A percentile compares a stretch with the other conserved stretches of the same genome.
phyloP scores from a whole-genome alignment of 1,140 invertebrate genomes.

The Hormaphis cornu region DNA sequence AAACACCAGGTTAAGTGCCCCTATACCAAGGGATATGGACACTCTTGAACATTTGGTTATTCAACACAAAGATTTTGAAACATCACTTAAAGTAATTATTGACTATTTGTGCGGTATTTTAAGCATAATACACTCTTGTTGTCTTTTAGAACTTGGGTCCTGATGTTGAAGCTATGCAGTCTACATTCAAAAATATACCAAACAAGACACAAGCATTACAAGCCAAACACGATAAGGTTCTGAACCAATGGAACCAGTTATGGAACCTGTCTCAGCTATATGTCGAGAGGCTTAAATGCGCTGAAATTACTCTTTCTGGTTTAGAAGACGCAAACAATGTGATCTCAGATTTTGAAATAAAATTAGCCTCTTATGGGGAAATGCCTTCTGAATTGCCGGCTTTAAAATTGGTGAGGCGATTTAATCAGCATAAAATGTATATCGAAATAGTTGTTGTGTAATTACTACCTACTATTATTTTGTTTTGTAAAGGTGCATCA shows the following conservation, averaged over 20 bases:
- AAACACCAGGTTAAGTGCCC: slow-evolving; percentile 65
- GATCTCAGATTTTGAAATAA: slow-evolving; percentile 85
- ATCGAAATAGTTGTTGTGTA: no score
- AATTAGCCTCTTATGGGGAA: slow-evolving; percentile 72
- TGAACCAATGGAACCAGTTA: slow-evolving; percentile 84
- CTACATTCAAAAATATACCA: slow-evolving; percentile 69
- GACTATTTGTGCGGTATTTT: not conserved
- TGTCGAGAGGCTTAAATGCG: slow-evolving; percentile 77
- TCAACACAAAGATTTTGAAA: slow-evolving; percentile 82
- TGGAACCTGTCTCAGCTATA: slow-evolving; percentile 78
- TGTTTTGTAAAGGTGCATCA: slow-evolving; percentile 49
- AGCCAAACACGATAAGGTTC: slow-evolving; percentile 74
- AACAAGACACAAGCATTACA: slow-evolving; percentile 83
- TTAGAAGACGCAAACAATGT: slow-evolving; percentile 80
- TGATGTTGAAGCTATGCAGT: slow-evolving; percentile 72
- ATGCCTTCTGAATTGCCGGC: slow-evolving; percentile 71
- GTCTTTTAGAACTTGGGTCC: slow-evolving; percentile 53
- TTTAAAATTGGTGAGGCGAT: slow-evolving; percentile 51
- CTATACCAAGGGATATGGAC: slow-evolving; percentile 74
- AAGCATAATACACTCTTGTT: not conserved
- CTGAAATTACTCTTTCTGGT: slow-evolving; percentile 79
- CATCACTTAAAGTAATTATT: slow-evolving; percentile 46
- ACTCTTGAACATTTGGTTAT: slow-evolving; percentile 74
- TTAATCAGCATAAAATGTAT: no score
- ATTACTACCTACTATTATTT: no score